Base-by-base conservation (phyloP, 2,888 invertebrate species). In the Shargacucullia verbasci region DNA sequence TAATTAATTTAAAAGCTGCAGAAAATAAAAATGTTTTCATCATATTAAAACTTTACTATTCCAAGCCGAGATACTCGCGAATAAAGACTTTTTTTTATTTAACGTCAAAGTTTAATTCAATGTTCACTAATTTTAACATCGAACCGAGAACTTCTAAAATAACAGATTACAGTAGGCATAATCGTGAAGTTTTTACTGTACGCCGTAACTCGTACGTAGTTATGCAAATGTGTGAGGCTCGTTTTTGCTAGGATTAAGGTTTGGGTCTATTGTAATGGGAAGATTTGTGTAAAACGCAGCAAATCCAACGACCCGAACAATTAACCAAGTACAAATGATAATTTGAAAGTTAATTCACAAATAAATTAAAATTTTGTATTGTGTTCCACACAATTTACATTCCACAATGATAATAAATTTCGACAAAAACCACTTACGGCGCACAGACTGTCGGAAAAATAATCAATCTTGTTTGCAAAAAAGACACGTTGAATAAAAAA, bases 211-310 rank as follows among this genome's bases (percentile, higher is more conserved):
- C 70, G 66, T 81, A 76, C 75, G 73, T 80, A 79, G 81, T 83
- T 83, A 83, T 83, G 83, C 81, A 83, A 83, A 83, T 83, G 75
- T 70, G 76, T 77, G 70, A 61, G 63, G 70, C 79, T 81, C 79
- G 83, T 83, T 81, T 83, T 83, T 83, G 79, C 81, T 67, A 72
- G 83, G 83, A 82, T 83, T 82, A 83, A 74, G 82, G 78, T 73
- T 74, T 70, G 83, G 83, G 82, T 81, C 78, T 82, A 83, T 83
- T 81, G 81, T 83, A 83, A 83, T 82, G 81, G 79, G 78, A 78
- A 83, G 83, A 83, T 83, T 82, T 81, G 83, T 83, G 83, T 83
- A 76, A 78, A 82, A 81, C 81, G 79, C 74, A 73, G 78, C 72
- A 81, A 81, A 81, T 80, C 77, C 82, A 73, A 76, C 76, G 70